A percentile compares a stretch with the other conserved stretches of the same genome.
Conservation (phyloP, 2,888 invertebrate species). For the Eupithecia inturbata region DNA sequence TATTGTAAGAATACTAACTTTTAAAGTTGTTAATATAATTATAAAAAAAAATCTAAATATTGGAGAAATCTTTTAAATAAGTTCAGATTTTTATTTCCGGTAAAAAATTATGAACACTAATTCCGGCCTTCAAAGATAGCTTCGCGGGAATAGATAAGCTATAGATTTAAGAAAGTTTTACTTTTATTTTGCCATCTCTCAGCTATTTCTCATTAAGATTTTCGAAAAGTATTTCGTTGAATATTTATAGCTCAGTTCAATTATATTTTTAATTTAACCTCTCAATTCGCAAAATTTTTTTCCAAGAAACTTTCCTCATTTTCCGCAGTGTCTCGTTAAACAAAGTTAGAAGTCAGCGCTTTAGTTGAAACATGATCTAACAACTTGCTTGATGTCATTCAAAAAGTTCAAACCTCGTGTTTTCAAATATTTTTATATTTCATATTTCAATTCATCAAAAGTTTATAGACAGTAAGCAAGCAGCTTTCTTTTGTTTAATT, state of each 20-base stretch:
- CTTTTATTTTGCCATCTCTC: conserved; percentile 24
- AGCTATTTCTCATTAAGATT: conserved; percentile 10
- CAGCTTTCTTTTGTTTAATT: background rate
- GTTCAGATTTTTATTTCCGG: background rate
- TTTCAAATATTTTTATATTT: conserved; percentile 6
- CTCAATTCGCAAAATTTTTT: conserved; percentile 67
- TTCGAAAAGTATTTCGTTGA: conserved; percentile 48
- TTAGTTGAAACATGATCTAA: conserved; percentile 72
- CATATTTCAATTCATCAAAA: background rate
- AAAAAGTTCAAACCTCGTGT: conserved; percentile 21
- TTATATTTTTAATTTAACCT: conserved; percentile 67
- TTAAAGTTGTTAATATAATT: too few species aligned
- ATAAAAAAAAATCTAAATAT: too few species aligned
- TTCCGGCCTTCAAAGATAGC: background rate
- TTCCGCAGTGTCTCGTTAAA: conserved; percentile 74
- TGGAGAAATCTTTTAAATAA: too few species aligned
- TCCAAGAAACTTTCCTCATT: conserved; percentile 77
- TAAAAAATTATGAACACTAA: background rate
- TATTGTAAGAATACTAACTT: background rate
- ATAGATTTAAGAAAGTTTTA: conserved; percentile 2
- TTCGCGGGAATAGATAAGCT: background rate
- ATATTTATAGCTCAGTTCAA: conserved; percentile 58
- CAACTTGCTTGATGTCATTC: conserved; percentile 64
- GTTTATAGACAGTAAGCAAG: background rate
- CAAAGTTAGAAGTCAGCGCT: conserved; percentile 67